Base-by-base conservation (phyloP, 2,113 vertebrate species). In the Hyaena hyaena region DNA sequence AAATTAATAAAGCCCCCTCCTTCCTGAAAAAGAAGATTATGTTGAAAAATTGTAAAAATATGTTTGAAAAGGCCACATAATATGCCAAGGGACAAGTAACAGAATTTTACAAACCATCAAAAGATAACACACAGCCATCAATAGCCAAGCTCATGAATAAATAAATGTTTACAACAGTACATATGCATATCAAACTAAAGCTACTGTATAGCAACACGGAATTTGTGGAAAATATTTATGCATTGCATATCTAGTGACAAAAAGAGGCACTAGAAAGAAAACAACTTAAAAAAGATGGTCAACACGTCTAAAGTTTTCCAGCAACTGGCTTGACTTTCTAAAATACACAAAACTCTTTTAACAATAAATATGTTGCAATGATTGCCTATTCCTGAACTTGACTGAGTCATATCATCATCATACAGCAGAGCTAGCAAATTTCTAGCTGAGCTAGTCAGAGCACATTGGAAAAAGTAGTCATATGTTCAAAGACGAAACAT, bases 391-490 rank as follows among this genome's bases (percentile, higher is more conserved):
- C 45, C 95, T 61, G 61, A 96, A 80, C 65, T 83, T 74, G 43
- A 95, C 66, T 96, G 95, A 93, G 88, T 94, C 90, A 80, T 53
- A 93, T 93, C 81, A 87, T 95, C 61, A 48, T 31, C 39, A 35
- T 86, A 97, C 61, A 98, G 97, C 85, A 95, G 63, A 96, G 85
- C 95, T 93, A 86, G 95, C 93, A 97, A 69, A 97, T 97, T 95
- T 97, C 80, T 95, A 97, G 97, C 94, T 93, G 86, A 97, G 96
- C 96, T 96, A 96, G 96, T 96, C 96, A 96, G 33, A 93, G 79
- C n/a, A 91, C 83, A 92, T 68, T 95, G 96, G 86, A 16, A 96
- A 94, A 79, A 94, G 92, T 77, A 80, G 93, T 96, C 93, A 79
- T 88, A 90, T 92, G 66, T 80, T 97, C 96, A 97, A 90, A 95